These are phyloP conservation scores for Psittacara wagleri DNA, from an alignment of 2,113 vertebrate species.

Conservation along the genomic window DNA sequence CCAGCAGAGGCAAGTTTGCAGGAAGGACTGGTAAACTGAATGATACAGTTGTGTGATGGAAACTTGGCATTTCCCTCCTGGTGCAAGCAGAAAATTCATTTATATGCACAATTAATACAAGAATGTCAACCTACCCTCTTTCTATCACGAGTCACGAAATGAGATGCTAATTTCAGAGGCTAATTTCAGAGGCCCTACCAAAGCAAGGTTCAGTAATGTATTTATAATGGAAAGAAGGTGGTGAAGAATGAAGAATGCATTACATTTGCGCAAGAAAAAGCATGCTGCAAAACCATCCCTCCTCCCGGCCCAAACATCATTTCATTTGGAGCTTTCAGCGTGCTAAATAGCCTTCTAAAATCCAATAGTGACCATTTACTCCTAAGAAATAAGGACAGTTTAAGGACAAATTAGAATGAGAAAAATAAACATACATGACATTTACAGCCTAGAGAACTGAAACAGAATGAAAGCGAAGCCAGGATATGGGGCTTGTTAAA, in stretches of 20 bases:
- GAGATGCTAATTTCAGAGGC: neutral
- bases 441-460: neutral
- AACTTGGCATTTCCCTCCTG: neutral
- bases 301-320: neutral
- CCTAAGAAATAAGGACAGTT: neutral
- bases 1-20: neutral
- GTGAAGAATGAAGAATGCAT: neutral
- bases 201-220: neutral
- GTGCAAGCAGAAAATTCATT: neutral
- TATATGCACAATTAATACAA: neutral
- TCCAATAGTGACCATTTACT: neutral
- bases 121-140: neutral
- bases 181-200: neutral
- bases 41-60: neutral
- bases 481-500: neutral
- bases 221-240: neutral
- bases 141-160: neutral
- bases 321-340: neutral
- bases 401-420: neutral
- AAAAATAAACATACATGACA: neutral
- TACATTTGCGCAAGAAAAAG: neutral
- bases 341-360: neutral
- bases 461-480: neutral
- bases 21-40: neutral
- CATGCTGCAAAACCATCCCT: neutral